A percentile compares a stretch with the other conserved stretches of the same genome.
Conservation (phyloP, 2,113 vertebrate genomes). For the Pseudolaguvia tuberculata region DNA sequence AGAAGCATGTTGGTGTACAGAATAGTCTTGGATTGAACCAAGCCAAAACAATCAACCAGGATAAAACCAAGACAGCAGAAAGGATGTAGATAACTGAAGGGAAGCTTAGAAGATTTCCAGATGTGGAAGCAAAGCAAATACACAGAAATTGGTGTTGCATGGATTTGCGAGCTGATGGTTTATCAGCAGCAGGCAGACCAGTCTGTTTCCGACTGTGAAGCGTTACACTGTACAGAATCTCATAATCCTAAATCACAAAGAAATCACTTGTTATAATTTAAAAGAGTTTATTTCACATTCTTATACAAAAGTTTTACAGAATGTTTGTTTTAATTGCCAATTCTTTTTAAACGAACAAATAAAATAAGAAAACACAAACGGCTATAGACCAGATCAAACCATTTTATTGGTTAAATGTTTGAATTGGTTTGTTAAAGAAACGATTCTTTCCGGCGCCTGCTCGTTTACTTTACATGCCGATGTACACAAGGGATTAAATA, state of each 20-base stretch:
- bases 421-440: not conserved
- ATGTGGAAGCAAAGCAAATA: not conserved
- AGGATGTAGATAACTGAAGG: not conserved
- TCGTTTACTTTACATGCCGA: not conserved
- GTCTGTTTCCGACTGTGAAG: no score
- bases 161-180: not conserved
- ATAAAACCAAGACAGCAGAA: not conserved
- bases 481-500: slow-evolving; percentile 18
- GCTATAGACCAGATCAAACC: slow-evolving; percentile 20
- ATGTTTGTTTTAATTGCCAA: slow-evolving; percentile 26
- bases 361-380: slow-evolving; percentile 25
- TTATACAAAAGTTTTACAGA: slow-evolving; percentile 40
- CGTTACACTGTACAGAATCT: not conserved
- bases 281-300: slow-evolving; percentile 33
- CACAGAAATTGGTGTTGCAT: not conserved
- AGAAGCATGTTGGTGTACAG: not conserved
- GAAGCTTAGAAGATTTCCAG: not conserved
- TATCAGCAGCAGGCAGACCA: slow-evolving; percentile 8
- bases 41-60: not conserved
- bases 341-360: slow-evolving; percentile 26
- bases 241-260: slow-evolving; percentile 7
- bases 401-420: not conserved
- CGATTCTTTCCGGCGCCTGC: not conserved
- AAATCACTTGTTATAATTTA: slow-evolving; percentile 6
- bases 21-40: not conserved